Base-by-base conservation (phyloP, 2,113 vertebrate genomes). In the Podarcis muralis region DNA sequence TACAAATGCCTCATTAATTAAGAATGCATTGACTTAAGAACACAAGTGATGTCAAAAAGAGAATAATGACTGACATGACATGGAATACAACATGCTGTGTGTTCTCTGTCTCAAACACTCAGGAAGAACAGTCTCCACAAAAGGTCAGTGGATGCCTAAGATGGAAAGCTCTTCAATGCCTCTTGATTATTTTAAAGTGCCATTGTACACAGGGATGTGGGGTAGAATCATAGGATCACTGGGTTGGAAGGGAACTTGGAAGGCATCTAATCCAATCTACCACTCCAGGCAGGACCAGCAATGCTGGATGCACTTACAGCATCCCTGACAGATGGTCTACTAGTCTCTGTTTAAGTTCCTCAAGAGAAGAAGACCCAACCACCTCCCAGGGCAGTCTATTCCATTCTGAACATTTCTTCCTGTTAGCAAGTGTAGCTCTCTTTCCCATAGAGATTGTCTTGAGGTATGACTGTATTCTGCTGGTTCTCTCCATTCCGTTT, bases 1-100 rank as follows among this genome's bases (percentile, higher is more conserved):
- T 97, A 97, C 96, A 97, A 97, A 97, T 95, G 96, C 94, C 95
- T 97, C 97, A 97, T 97, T 97, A 97, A 96, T 97, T 95, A 96
- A 95, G 93, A 95, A 94, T 94, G 93, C 77, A 95, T 48, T 91
- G 85, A 95, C 91, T 96, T 92, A 91, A 91, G 94, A 96, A 95
- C 93, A 95, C 86, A 95, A 95, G 95, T 94, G 88, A 95, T 94
- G 96, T 95, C 95, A 95, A 85, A 92, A 68, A 91, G 93, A 95
- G 95, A 96, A 89, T 90, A 95, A 96, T 96, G 95, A 90, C 91
- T 57, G 40, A 93, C 92, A 93, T 91, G 96, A 93, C 92, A 95
- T 13, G 71, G 93, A 92, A 93, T 91, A 93, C 71, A 79, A 88
- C 86, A 92, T 71, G 43, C 95, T 88, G 83, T 69, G 30, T 87